Conservation (phyloP, 2,113 vertebrate genomes). For the Gallinago jamesoni region DNA sequence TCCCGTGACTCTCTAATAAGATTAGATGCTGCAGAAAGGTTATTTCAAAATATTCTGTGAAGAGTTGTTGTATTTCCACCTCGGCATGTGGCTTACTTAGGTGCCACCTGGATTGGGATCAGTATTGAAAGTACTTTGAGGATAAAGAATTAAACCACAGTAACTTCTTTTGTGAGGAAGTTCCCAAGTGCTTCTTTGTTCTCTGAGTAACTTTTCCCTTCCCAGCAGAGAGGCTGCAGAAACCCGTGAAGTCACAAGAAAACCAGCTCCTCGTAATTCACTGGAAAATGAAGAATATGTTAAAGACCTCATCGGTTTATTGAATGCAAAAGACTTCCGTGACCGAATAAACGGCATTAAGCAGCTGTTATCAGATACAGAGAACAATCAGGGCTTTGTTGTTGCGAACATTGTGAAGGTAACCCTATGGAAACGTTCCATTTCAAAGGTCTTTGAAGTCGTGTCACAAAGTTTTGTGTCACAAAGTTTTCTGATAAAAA, state of each 20-base stretch:
- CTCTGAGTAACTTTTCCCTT: not conserved
- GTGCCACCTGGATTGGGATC: not conserved
- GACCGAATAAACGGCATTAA: constrained; percentile 87
- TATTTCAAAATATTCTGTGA: not conserved
- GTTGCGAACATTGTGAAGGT: constrained; percentile 86
- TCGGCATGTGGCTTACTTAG: not conserved
- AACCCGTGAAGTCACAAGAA: constrained; percentile 59
- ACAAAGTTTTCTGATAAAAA: not conserved
- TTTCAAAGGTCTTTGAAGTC: not conserved
- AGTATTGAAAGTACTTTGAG: not conserved
- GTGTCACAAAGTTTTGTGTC: not conserved
- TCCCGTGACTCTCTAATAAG: not conserved
- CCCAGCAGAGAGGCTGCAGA: constrained; percentile 76
- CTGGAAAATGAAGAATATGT: constrained; percentile 85
- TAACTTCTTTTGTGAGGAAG: not conserved
- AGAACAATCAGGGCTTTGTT: constrained; percentile 83
- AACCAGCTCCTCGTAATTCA: constrained; percentile 74
- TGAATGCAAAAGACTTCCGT: constrained; percentile 89
- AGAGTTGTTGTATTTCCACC: not conserved
- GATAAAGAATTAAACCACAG: not conserved
- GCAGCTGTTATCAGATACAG: constrained; percentile 82
- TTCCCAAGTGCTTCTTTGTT: not conserved
- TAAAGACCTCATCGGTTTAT: constrained; percentile 73
- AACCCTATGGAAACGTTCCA: not conserved
- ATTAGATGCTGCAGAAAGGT: not conserved